Percentiles rank a stretch among this genome's conserved stretches.
Evolutionary conservation across 92 coral and sea anemone species (phyloP).

Genomic region (Isaurus tuberculatus): DNA sequence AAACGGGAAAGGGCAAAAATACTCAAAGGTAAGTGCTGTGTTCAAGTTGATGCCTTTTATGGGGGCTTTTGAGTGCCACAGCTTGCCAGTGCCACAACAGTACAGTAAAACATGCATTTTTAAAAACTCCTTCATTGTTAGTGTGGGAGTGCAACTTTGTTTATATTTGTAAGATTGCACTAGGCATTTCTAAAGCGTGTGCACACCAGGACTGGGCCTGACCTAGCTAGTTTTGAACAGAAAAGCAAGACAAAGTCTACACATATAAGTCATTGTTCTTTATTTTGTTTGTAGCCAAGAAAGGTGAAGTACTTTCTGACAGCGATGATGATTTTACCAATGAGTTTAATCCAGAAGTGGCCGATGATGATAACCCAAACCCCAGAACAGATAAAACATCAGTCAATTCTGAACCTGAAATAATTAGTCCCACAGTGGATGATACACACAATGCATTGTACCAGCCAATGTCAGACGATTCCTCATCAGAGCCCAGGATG

Average conservation of each 20-base stretch:
- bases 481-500: not conserved
- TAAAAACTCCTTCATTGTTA: no score
- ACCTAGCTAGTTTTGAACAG: no score
- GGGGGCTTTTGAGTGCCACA: no score
- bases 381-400: constrained; percentile 11
- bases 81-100: no score
- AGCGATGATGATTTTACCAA: constrained; percentile 89
- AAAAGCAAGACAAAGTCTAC: no score
- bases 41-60: not conserved
- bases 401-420: constrained; percentile 34
- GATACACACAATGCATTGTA: not conserved
- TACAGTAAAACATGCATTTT: no score
- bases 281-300: constrained; percentile 20
- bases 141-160: no score
- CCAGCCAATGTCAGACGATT: not conserved
- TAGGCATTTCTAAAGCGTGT: no score
- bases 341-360: constrained; percentile 57
- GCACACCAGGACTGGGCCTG: no score
- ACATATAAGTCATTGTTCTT: not conserved
- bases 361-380: not conserved
- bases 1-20: constrained; percentile 72
- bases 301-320: constrained; percentile 63
- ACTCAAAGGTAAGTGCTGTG: constrained; percentile 65
- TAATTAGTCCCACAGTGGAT: not conserved
- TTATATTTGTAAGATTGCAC: no score